phyloP scores from a whole-genome alignment of 2,888 invertebrate genomes.

The Omphaloscelis lunosa region DNA sequence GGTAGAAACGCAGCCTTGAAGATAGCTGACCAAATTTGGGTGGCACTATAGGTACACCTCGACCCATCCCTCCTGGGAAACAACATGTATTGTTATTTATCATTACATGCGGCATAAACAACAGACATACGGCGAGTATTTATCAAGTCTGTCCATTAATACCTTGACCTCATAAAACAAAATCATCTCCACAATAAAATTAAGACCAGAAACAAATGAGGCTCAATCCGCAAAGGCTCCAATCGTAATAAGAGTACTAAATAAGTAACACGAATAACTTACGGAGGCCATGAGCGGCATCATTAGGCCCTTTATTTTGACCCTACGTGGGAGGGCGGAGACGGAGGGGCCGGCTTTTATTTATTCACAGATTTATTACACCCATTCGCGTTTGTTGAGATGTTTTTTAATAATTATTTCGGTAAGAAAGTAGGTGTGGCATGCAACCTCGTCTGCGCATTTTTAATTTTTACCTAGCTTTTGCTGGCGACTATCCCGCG shows the following conservation, averaged over 20 bases:
- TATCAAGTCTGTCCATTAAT: conserved; percentile 9
- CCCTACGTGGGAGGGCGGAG: conserved; percentile 76
- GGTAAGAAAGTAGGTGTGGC: neutral
- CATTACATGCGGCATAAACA: neutral
- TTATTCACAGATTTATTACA: conserved; percentile 76
- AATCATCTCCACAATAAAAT: conserved; percentile 61
- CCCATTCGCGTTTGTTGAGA: conserved; percentile 55
- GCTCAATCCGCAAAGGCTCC: conserved; percentile 58
- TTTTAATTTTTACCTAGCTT: neutral
- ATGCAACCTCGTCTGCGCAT: too few species aligned
- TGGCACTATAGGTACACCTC: neutral
- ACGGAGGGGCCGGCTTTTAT: conserved; percentile 73
- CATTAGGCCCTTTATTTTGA: conserved; percentile 76
- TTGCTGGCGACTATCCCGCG: too few species aligned
- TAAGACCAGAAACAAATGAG: conserved; percentile 66
- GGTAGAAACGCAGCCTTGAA: too few species aligned
- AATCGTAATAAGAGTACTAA: conserved; percentile 68
- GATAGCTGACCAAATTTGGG: neutral
- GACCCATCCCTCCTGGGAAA: neutral
- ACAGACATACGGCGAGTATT: neutral
- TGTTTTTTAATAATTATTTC: conserved; percentile 52
- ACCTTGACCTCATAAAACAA: conserved; percentile 24
- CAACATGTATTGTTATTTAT: neutral
- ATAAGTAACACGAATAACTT: conserved; percentile 70
- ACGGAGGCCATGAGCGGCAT: conserved; percentile 66